phyloP scores from a whole-genome alignment of 2,113 vertebrate species.

The Aspiorhynchus laticeps region DNA sequence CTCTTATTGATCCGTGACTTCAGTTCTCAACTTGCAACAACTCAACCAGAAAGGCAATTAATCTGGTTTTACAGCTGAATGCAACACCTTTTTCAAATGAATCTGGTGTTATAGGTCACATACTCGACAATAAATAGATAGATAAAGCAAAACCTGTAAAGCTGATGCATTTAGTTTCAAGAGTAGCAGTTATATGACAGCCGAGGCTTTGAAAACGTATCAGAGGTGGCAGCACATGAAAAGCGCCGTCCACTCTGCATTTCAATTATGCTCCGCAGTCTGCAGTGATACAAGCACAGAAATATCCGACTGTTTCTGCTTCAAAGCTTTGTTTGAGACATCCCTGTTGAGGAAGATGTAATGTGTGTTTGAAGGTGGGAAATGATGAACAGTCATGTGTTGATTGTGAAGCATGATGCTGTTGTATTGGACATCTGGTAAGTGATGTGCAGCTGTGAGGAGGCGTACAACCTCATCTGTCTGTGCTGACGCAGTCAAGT shows the following conservation, averaged over 20 bases:
- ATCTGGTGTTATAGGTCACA: neutral
- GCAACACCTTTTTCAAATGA: neutral
- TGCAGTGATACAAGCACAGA: neutral
- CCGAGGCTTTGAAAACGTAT: conserved; percentile 25
- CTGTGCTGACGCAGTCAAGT: neutral
- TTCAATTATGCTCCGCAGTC: conserved; percentile 21
- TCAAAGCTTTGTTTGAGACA: neutral
- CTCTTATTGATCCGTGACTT: conserved; percentile 11
- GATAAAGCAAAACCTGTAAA: neutral
- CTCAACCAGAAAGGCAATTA: conserved; percentile 11
- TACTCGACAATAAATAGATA: neutral
- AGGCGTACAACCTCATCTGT: neutral
- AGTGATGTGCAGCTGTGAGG: conserved; percentile 17
- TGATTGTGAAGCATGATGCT: conserved; percentile 1
- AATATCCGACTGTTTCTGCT: neutral
- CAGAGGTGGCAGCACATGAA: conserved; percentile 4
- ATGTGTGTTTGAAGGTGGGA: neutral
- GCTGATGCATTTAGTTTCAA: conserved; percentile 11
- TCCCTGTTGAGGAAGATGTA: neutral
- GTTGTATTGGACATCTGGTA: conserved; percentile 14
- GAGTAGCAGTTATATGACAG: neutral
- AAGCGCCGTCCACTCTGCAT: conserved; percentile 7
- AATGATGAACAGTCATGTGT: conserved; percentile 1
- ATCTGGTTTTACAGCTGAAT: neutral
- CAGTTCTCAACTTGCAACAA: neutral